Base-by-base conservation (phyloP, 2,888 invertebrate species). In the Lycaena phlaeas region DNA sequence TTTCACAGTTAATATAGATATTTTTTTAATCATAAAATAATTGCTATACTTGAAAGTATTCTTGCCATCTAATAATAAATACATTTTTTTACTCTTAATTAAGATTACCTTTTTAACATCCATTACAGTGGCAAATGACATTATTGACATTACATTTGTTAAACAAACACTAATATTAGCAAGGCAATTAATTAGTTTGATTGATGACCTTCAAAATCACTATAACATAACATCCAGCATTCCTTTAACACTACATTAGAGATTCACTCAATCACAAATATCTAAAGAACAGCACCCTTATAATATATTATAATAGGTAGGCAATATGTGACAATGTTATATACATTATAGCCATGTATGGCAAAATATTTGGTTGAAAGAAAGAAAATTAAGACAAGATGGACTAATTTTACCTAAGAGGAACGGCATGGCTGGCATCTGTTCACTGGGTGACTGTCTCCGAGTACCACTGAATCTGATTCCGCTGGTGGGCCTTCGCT, bases 381-480 rank as follows among this genome's bases (percentile, higher is more conserved):
- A 43, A 48, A 42, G 43, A 40, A 40, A 43, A 28, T 36, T 44
- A 40, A 17, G 43, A 41, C 40, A 43, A 14, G 18, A 11, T 39
- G 17, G 7, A 26, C 38, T 37, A 12, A 26, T 28, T 37, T 41
- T 18, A 43, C 38, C 58, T 75, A 78, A 30, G 79, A 74, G 5
- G 79, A 75, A 18, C 82, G 72, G 54, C 91, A 91, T 45, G 88
- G 87, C 61, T 89, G 90, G 69, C 92, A 92, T 57, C 85, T 65
- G 53, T 87, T 87, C n/a, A 90, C 82, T 3, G 90, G 69, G 58
- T 89, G 89, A 54, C 91, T 87, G 51, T 91, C 90, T 1, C 91
- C 90, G 36, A 92, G 74, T 39, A 85, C 85, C 3, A 91, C 89
- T 4, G 91, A 88, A 41, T 90, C 90, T 27, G 87, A 85, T 42